phyloP scores from a whole-genome alignment of 2,797 vertebrate species.

The Propithecus deckenii region DNA sequence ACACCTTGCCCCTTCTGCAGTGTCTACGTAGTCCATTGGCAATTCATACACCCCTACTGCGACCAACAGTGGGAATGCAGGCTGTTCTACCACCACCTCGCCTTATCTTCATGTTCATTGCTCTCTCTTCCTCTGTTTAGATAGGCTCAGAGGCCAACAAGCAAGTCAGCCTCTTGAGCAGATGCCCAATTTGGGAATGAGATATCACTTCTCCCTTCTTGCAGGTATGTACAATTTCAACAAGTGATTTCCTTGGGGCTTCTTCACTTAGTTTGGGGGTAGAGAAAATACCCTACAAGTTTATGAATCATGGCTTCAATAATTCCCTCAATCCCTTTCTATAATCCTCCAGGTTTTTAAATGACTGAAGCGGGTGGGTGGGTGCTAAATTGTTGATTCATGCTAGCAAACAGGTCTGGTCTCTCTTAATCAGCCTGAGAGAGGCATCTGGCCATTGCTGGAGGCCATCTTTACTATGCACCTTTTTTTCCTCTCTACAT shows the following conservation, averaged over 20 bases:
- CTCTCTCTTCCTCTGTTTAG: neutral
- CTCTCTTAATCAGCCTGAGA: neutral
- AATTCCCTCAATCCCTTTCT: neutral
- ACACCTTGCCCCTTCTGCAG: neutral
- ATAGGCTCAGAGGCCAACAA: neutral
- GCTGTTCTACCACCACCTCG: neutral
- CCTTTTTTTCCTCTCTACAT: neutral
- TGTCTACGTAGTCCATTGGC: neutral
- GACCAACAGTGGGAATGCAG: neutral
- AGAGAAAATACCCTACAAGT: neutral
- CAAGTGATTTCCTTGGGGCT: neutral
- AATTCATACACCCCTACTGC: too few relatives aligned
- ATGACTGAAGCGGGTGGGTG: too few relatives aligned
- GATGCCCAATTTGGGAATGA: neutral
- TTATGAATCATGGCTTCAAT: neutral
- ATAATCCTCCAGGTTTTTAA: neutral
- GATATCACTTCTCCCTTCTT: neutral
- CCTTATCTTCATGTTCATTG: rapidly evolving
- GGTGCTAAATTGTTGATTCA: neutral
- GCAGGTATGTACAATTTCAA: neutral
- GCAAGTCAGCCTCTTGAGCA: neutral
- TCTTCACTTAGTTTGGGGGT: neutral
- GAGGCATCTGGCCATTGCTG: neutral
- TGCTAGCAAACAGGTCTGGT: neutral
- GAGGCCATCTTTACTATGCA: neutral